A percentile compares a stretch with the other conserved stretches of the same genome.
These are phyloP conservation scores for Falco columbarius DNA, from an alignment of 2,797 vertebrate species.

Conservation along the genomic window DNA sequence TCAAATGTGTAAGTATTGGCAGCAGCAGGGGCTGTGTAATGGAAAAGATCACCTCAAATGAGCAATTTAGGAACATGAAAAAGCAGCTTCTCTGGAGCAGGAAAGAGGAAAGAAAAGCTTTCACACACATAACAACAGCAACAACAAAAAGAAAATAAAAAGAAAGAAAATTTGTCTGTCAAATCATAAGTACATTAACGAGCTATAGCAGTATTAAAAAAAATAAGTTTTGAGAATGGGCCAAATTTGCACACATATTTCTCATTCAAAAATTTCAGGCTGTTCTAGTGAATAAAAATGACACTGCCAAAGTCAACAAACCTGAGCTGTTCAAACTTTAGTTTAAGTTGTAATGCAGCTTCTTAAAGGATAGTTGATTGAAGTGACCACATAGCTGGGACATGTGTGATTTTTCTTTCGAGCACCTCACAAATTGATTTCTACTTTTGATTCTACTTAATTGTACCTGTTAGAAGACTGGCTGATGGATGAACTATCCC, in stretches of 20 bases:
- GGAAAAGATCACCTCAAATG: background rate
- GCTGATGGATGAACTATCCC: constrained; percentile 3
- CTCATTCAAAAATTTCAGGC: constrained; percentile 2
- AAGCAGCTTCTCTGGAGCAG: background rate
- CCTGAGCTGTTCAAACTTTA: background rate
- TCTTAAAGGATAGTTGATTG: background rate
- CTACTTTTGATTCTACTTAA: background rate
- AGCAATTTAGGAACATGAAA: background rate
- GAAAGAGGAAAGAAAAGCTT: background rate
- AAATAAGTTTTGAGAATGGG: background rate
- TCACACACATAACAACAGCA: background rate
- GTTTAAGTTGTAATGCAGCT: background rate
- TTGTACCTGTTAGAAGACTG: background rate
- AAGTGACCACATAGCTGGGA: background rate
- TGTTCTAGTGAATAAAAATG: background rate
- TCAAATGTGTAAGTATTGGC: background rate
- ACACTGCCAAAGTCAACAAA: background rate
- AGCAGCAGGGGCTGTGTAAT: background rate
- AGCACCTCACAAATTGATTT: constrained; percentile 9
- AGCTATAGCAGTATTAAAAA: background rate
- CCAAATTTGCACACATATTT: background rate
- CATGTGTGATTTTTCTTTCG: background rate
- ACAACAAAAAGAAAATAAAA: background rate
- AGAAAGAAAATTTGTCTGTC: background rate
- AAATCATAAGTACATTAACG: background rate